Percentiles rank a stretch among this genome's conserved stretches.
These are phyloP conservation scores for Diacarnus erythraeanus DNA, from an alignment of 37 sponge, comb jelly and placozoan genomes.

Conservation along the genomic window DNA sequence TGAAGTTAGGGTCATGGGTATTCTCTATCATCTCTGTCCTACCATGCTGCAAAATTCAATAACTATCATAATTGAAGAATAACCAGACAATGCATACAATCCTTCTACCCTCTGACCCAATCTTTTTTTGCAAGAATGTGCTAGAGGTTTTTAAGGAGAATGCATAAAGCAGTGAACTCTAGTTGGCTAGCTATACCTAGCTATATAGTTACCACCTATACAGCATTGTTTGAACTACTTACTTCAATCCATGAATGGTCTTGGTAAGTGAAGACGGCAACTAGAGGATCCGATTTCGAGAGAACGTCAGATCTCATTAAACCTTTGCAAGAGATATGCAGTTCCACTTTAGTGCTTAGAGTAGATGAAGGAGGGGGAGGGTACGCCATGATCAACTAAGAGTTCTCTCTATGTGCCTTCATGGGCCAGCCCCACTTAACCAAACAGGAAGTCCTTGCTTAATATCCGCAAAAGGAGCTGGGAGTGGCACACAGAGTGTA, in stretches of 20 bases:
- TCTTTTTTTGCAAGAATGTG: too few species aligned
- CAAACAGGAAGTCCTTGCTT: too few species aligned
- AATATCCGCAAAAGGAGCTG: too few species aligned
- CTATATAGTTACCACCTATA: too few species aligned
- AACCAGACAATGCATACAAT: background rate
- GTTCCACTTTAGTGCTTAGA: constrained; percentile 40
- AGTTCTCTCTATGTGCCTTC: too few species aligned
- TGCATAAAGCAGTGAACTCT: too few species aligned
- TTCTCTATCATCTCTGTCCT: constrained; percentile 84
- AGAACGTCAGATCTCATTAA: constrained; percentile 61
- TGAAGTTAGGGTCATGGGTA: constrained; percentile 72
- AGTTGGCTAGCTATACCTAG: too few species aligned
- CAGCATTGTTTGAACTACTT: too few species aligned
- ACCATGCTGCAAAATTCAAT: constrained; percentile 61
- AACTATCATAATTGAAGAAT: too few species aligned
- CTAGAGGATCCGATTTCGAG: constrained; percentile 79
- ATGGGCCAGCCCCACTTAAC: too few species aligned
- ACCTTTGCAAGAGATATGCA: constrained; percentile 55
- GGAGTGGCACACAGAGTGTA: too few species aligned
- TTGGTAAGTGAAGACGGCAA: constrained; percentile 19
- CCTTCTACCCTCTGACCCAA: background rate
- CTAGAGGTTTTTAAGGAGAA: too few species aligned
- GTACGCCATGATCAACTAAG: constrained; percentile 2
- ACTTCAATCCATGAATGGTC: constrained; percentile 24
- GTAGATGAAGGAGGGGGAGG: background rate